Percentiles rank a stretch among this genome's conserved stretches.
These are phyloP conservation scores for Pristionchus mayeri DNA, from an alignment of 2,888 invertebrate genomes.

Conservation along the genomic window DNA sequence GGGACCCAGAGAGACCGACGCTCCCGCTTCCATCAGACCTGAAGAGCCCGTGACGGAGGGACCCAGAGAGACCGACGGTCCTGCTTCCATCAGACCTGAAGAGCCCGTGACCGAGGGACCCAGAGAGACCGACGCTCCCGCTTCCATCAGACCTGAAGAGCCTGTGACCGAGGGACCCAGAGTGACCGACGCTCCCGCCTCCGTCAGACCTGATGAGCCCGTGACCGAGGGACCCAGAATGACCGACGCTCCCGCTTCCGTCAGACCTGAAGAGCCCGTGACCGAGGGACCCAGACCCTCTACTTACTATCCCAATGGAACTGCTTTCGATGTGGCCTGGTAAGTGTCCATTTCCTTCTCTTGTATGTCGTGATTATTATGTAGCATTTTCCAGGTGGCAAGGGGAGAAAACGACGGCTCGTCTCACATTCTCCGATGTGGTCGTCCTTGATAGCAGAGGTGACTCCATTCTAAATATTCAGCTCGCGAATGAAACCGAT, in stretches of 20 bases:
- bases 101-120: neutral
- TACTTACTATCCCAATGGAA: slow-evolving; percentile 9
- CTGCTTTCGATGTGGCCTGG: neutral
- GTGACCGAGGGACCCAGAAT: neutral
- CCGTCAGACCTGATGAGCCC: neutral
- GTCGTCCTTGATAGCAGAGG: neutral
- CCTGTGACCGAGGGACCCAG: neutral
- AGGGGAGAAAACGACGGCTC: neutral
- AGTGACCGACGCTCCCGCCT: neutral
- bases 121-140: neutral
- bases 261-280: neutral
- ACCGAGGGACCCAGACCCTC: neutral
- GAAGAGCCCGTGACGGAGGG: neutral
- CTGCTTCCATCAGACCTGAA: neutral
- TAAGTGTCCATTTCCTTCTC: neutral
- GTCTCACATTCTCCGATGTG: neutral
- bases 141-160: neutral
- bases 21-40: neutral
- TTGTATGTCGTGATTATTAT: neutral
- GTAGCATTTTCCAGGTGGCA: neutral
- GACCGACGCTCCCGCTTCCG: neutral
- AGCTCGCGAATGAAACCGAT: too few species aligned
- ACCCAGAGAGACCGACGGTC: neutral
- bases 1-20: too few species aligned
- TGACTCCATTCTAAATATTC: neutral